Evolutionary conservation across 2,888 invertebrate genomes (phyloP), one percentile per base, ranked within the genome.

Genomic region (Agrenia bidenticulata): DNA sequence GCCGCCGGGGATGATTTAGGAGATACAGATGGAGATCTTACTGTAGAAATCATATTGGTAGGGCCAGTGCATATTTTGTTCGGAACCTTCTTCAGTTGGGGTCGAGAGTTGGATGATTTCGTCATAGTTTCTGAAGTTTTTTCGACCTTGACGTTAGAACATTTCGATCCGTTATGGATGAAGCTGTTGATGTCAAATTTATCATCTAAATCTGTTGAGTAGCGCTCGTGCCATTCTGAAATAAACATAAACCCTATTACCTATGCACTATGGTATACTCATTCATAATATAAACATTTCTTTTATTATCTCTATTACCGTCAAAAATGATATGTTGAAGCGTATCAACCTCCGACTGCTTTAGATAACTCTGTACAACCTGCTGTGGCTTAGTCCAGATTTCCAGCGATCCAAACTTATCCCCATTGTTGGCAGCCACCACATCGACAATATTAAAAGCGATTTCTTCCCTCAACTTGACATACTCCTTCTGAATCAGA

Each of bases 241-340:
- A 60, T 13, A 61, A 51, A 51, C 9, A 9, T 13, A 15, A 19
- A 51, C 15, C 21, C 5, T 17, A 17, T 21, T 23, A 49, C n/a
- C 7, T 7, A 49, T n/a, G 7, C 9, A 24, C 5, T 23, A 51
- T 4, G 9, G n/a, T 45, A 5, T 19, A 45, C 15, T 45, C n/a
- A 17, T 45, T 5, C 5, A 5, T 9, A 23, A 23, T 23, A 17
- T 23, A 51, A 45, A 45, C 15, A 32, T 32, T n/a, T n/a, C n/a
- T 39, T 39, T 11, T 39, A 9, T 39, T 39, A 39, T 49, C 23
- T 1, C 2, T 59, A 51, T 62, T 64, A 72, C 72, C 67, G 42
- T 73, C 70, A 61, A 70, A 73, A 51, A 73, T 65, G 23, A 71
- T 54, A 39, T 72, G 71, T 19, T 73, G 73, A 2, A 73, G 39